Base-by-base conservation (phyloP, 2,113 vertebrate species). In the Nansenia antarctica region DNA sequence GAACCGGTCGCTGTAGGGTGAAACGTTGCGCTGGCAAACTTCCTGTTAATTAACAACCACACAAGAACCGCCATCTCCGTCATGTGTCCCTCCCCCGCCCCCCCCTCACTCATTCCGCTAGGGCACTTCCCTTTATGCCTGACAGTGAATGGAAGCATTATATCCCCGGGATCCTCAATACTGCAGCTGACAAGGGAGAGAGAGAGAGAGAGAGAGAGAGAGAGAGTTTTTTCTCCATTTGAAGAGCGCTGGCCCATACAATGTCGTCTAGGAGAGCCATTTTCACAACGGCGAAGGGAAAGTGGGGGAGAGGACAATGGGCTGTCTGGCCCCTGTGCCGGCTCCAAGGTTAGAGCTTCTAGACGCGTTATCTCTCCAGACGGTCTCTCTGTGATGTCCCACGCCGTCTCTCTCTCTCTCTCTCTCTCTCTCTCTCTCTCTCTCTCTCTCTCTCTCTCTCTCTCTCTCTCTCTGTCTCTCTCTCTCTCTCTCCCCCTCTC, bases 41-140 rank as follows among this genome's bases (percentile, higher is more conserved):
- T 22, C 3, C 31, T 52, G 11, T 52, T 65, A 22, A 53, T 65
- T 52, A 65, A 53, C n/a, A 53, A 65, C 29, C n/a, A 34, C 34
- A 14, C 42, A 14, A 42, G n/a, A 62, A 20, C 22, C 9, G 18
- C 37, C 39, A 24, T 57, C 30, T 14, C 14, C 20, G 30, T 12
- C 47, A 18, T 20, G 24, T 34, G 30, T 53, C 29, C 5, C 54
- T 57, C 18, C 11, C n/a, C 20, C 27, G 52, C 30, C 29, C 5
- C 54, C 30, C 18, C 11, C n/a, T 12, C 27, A 53, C 30, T 32
- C 27, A 29, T 6, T 31, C 45, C 8, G 15, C 6, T 18, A n/a
- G n/a, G 9, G 8, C 37, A 32, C 26, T 47, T 47, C 24, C 62
- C 9, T 49, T 65, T 32, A 14, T 11, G 6, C 20, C n/a, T 47